Evolutionary conservation across 92 coral and sea anemone genomes (phyloP).

Genomic region (Palythoa grandis): DNA sequence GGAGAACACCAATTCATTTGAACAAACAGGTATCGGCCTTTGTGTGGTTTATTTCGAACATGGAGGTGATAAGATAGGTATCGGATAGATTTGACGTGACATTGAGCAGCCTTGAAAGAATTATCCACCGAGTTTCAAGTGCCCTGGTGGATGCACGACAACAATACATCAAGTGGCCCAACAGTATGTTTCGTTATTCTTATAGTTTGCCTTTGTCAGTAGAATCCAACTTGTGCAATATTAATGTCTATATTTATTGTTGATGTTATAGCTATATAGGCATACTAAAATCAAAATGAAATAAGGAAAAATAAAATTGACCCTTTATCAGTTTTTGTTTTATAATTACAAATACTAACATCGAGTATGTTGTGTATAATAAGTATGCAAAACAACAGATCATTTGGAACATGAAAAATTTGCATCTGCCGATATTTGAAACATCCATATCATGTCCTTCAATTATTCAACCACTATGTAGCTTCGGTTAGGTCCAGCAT

Average conservation of each 20-base stretch:
- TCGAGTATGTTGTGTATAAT: too few relatives aligned
- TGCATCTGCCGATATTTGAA: too few relatives aligned
- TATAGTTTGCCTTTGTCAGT: background rate
- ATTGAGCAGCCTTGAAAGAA: slow-evolving; percentile 56
- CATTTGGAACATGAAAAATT: too few relatives aligned
- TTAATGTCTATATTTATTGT: background rate
- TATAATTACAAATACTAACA: background rate
- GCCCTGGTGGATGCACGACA: slow-evolving; percentile 14
- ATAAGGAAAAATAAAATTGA: background rate
- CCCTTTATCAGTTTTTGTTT: background rate
- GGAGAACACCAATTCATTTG: slow-evolving; percentile 58
- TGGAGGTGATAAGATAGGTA: slow-evolving; percentile 60
- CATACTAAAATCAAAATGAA: background rate
- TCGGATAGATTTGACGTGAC: slow-evolving; percentile 67
- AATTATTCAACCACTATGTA: too few relatives aligned
- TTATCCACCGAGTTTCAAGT: slow-evolving; percentile 37
- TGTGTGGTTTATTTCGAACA: slow-evolving; percentile 53
- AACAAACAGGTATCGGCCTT: background rate
- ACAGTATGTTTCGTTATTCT: background rate
- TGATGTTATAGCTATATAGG: background rate
- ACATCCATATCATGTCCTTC: too few relatives aligned
- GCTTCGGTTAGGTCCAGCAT: too few relatives aligned
- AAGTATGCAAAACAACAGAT: too few relatives aligned
- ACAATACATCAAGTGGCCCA: background rate
- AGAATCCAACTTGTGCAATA: background rate